Evolutionary conservation across 2,888 invertebrate species (phyloP), one percentile per base, ranked within the genome.

Genomic region (Leucophenga maculata): DNA sequence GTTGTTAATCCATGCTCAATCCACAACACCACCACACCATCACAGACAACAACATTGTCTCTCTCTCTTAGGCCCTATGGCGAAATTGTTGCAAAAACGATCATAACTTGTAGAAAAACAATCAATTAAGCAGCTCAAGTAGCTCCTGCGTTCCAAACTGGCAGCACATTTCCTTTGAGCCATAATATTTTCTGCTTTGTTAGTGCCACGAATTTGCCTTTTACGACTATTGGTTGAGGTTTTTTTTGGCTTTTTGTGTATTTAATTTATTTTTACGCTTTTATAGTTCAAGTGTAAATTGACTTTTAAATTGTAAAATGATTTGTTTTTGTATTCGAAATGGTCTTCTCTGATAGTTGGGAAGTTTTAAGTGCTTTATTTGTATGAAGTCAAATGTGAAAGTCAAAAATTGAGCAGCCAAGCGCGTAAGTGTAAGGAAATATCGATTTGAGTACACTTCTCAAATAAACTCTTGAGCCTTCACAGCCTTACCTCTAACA

Each of bases 261-360:
- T 76, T 77, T 76, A 85, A 86, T 86, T 86, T 86, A 86, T 86
- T 84, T n/a, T 79, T 81, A 83, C 83, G 82, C 82, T 86, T 86
- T 86, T 86, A 85, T 86, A 84, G 86, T 85, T 86, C 86, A 16
- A 85, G 87, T 86, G 87, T 86, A 86, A 86, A 86, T 86, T 86
- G 85, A 85, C 87, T 86, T 86, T 86, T 84, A 86, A 86, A 86
- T 84, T 86, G 86, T 83, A 85, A 83, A 86, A 80, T 11, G 39
- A 1, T 39, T 39, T 11, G 39, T 39, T 1, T 11, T 11, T 11
- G 39, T 11, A 39, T 11, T 11, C 11, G 8, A 39, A 39, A 39
- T 39, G 39, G 39, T 6, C 3, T 39, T 6, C 39, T 6, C 39
- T 8, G 9, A 39, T 39, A 11, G n/a, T 9, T 26, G 39, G 1